Conservation (phyloP, 2,797 vertebrate species). For the Champsocephalus gunnari region DNA sequence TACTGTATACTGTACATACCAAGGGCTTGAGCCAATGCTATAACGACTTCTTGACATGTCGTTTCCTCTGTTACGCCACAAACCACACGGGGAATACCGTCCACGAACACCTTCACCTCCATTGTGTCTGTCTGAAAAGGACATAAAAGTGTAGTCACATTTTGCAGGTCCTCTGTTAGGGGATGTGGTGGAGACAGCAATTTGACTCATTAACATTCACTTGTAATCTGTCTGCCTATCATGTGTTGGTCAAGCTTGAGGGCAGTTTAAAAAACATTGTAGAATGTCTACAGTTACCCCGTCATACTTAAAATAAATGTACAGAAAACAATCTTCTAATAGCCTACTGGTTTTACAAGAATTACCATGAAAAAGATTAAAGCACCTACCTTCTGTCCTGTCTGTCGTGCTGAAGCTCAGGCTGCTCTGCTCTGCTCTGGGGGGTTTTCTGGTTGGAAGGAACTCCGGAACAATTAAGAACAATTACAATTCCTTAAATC, state of each 20-base stretch:
- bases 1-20: conserved; percentile 66
- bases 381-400: conserved; percentile 54
- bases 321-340: not conserved
- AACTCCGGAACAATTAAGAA: conserved; percentile 63
- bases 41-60: conserved; percentile 87
- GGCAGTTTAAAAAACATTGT: conserved; percentile 7
- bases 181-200: conserved; percentile 46
- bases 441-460: conserved; percentile 45
- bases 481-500: conserved; percentile 74
- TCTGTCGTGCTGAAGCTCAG: conserved; percentile 12
- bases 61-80: conserved; percentile 85
- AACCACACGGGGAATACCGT: conserved; percentile 82
- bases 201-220: conserved; percentile 46
- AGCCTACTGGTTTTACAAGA: not conserved
- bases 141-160: not conserved
- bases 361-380: conserved; percentile 2
- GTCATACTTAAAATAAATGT: not conserved
- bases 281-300: not conserved
- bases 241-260: conserved; percentile 4
- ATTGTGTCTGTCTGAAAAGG: conserved; percentile 64
- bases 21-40: conserved; percentile 83
- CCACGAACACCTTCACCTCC: conserved; percentile 87
- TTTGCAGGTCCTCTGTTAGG: conserved; percentile 3
- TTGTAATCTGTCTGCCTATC: conserved; percentile 49
- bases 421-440: conserved; percentile 24